Base-by-base conservation (phyloP, 2,113 vertebrate genomes). In the Charina bottae region DNA sequence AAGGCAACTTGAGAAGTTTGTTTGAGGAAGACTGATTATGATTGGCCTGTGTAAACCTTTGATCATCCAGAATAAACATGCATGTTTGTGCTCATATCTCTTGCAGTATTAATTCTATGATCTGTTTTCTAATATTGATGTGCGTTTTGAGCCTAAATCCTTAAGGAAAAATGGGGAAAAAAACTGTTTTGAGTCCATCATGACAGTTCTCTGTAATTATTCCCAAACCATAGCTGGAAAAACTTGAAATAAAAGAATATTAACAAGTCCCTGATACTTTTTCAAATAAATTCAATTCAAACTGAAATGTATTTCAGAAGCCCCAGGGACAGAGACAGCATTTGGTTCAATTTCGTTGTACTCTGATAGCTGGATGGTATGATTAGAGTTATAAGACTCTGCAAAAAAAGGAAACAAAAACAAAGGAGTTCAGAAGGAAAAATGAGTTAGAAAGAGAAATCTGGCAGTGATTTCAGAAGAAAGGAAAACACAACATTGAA, bases 201-300 rank as follows among this genome's bases (percentile, higher is more conserved):
- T 78, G 28, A 58, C 21, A 23, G 2, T 37, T 90, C 53, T 83
- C 21, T 33, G 42, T 33, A 64, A 19, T 53, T 83, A 49, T 37
- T 86, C 46, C 59, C 28, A n/a, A 42, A 49, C 46, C 28, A 64
- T 11, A 85, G 28, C 42, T 85, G 68, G 28, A 86, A 86, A 64
- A 85, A 49, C 42, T 54, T 86, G 59, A 86, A 85, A 24, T 60
- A 84, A 59, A 59, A 90, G 7, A 86, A 64, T 64, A 91, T 86
- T 33, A 91, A 78, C 24, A 60, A 53, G 28, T 86, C 28, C 21
- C 46, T 24, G 21, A 23, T 54, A 54, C 23, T 10, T 91, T 12
- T 91, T 68, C 58, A 86, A 68, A 90, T 23, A 54, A 60, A 86
- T 21, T 1, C 5, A 7, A 55, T 37, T 64, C 83, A 91, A 54